Base-by-base conservation (phyloP, 2,113 vertebrate species). In the Pampusana beccarii region DNA sequence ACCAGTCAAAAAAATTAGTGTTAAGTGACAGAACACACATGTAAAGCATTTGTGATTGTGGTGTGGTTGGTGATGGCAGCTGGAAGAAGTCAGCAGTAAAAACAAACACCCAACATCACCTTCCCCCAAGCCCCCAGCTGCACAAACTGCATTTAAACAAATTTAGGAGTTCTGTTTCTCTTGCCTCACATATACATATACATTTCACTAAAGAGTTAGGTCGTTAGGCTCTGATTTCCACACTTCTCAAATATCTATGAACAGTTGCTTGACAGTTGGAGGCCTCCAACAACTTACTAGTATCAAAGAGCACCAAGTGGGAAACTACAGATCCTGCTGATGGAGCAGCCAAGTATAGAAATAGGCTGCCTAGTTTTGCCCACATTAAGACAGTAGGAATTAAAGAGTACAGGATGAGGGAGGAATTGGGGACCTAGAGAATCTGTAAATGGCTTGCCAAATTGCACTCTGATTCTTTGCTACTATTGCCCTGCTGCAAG, bases 361-460 rank as follows among this genome's bases (percentile, higher is more conserved):
- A 64, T 31, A 58, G 61, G 40, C 10, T 75, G 20, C 13, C 46
- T 56, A 24, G 8, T 21, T 75, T 44, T 46, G 25, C 21, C 20
- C 40, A 26, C 11, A 19, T 40, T 75, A 65, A 67, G 6, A 16
- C 34, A 60, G 6, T 2, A 51, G 48, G 14, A 79, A 19, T 1
- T 16, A 3, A 50, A 61, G 28, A 15, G 11, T 29, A 40, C 0
- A 0, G 5, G 5, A 5, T 36, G 5, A 4, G 25, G 28, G 5
- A 83, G 13, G 29, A 80, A 66, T 2, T 36, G 9, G 13, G 18
- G 16, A 73, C 23, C 8, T 28, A 18, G 38, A 54, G 17, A 36
- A 44, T 25, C 10, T 51, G 5, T 38, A 79, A 61, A 16, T 13
- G 6, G 34, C 61, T 62, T 86, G 31, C 16, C 40, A 77, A 19